Evolutionary conservation across 2,888 invertebrate genomes (phyloP).

Genomic region (Nipponacmea schrenckii): DNA sequence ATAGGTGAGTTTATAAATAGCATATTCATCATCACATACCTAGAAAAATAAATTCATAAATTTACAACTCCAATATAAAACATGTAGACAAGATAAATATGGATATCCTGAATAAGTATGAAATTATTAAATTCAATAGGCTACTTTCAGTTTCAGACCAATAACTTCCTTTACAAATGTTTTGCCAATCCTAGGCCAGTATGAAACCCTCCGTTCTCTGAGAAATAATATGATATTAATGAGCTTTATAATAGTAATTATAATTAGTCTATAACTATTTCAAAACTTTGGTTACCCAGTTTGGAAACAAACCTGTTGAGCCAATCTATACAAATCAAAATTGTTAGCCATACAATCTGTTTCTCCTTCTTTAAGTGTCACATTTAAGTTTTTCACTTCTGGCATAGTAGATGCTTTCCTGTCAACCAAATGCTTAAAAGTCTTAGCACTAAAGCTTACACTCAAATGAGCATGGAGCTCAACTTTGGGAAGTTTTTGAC

Average conservation of each 20-base stretch:
- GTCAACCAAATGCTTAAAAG: conserved; percentile 27
- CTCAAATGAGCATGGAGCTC: conserved; percentile 39
- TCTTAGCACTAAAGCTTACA: conserved; percentile 28
- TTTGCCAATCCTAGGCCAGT: too few relatives aligned
- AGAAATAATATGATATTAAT: too few relatives aligned
- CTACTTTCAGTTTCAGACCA: too few relatives aligned
- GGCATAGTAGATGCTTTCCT: conserved; percentile 17
- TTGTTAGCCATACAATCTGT: conserved; percentile 38
- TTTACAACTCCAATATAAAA: too few relatives aligned
- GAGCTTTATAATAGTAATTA: too few relatives aligned
- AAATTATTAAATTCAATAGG: too few relatives aligned
- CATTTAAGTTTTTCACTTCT: conserved; percentile 10
- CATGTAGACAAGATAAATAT: too few relatives aligned
- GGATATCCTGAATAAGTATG: too few relatives aligned
- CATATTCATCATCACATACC: conserved; percentile 45
- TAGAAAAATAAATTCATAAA: not conserved
- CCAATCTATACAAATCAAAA: conserved; percentile 54
- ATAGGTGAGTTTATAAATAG: conserved; percentile 72
- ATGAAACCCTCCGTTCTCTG: too few relatives aligned
- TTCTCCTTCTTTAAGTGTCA: conserved; percentile 24
- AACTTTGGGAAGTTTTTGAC: conserved; percentile 24
- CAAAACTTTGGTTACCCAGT: too few relatives aligned
- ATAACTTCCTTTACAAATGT: too few relatives aligned
- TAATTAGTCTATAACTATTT: too few relatives aligned
- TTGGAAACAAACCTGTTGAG: conserved; percentile 45